Evolutionary conservation across 2,888 invertebrate genomes (phyloP), one percentile per base, ranked within the genome.

Genomic region (Metacarcinus magister): DNA sequence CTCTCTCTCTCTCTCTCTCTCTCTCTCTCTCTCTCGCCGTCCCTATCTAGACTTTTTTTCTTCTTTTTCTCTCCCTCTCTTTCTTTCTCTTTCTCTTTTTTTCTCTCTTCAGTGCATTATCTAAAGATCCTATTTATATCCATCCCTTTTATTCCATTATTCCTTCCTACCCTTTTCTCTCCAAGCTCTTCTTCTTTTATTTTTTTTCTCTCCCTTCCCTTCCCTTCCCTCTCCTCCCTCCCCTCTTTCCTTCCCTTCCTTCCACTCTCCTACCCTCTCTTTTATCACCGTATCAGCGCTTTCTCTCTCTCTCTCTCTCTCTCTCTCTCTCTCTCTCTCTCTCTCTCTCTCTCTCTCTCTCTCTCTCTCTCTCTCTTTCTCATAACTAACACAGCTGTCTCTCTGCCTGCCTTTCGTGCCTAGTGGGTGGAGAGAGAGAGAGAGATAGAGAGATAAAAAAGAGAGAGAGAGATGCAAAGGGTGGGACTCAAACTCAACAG

Each of bases 381-480:
- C 67, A 67, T n/a, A 67, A 67, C 67, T n/a, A 67, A 67, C 67
- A n/a, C 67, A 67, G 67, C 67, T 67, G 67, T 23, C 67, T n/a
- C n/a, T n/a, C 67, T 67, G n/a, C n/a, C 67, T n/a, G 67, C 67
- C 67, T 67, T 67, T 67, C 67, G n/a, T 67, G 67, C 7, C 67
- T 67, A n/a, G 67, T 67, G 67, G 67, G 67, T n/a, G 67, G 67
- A n/a, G 67, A 67, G 23, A 67, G 39, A 39, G 39, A 39, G 67
- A n/a, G 67, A 67, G n/a, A 67, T n/a, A 67, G 2, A 67, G 67
- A 67, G 19, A 48, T 0, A 13, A 3, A 13, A 48, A 67, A 67
- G 23, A 23, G 67, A 67, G 19, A 67, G 67, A 67, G 67, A n/a
- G 67, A 23, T 67, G 54, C 13, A 54, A 19, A 67, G 67, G 67